Conservation (phyloP, 2,797 vertebrate genomes). For the Morus bassanus region DNA sequence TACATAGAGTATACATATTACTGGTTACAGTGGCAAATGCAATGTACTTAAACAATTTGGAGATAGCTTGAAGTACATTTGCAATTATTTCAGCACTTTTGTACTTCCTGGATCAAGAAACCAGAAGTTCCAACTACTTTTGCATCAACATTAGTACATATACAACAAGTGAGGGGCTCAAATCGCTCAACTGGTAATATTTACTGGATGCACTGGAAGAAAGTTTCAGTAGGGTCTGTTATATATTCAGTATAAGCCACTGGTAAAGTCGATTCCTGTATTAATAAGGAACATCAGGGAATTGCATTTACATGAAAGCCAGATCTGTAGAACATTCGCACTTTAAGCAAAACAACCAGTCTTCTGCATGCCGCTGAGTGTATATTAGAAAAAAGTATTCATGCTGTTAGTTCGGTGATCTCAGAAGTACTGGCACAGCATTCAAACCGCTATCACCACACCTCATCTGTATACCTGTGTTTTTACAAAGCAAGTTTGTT, state of each 20-base stretch:
- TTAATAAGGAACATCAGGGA: not conserved
- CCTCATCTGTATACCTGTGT: not conserved
- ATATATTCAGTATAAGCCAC: not conserved
- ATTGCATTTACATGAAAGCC: not conserved
- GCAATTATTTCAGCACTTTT: not conserved
- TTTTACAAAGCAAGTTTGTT: not conserved
- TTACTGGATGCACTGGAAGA: not conserved
- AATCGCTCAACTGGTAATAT: not conserved
- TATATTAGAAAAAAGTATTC: not conserved
- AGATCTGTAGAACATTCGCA: not conserved
- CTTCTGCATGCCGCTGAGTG: not conserved
- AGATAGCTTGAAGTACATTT: not conserved
- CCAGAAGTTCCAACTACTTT: not conserved
- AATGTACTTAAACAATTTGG: rapidly evolving
- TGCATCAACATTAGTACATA: not conserved
- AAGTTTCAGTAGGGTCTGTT: not conserved
- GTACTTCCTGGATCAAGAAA: not conserved
- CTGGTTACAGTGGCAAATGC: not conserved
- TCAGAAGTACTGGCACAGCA: not conserved
- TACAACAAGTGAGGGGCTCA: not conserved
- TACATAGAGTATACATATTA: not conserved
- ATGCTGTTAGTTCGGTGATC: not conserved
- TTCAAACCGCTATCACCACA: not conserved
- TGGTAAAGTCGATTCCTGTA: not conserved
- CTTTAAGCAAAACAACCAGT: not conserved